Evolutionary conservation across 1,140 invertebrate genomes (phyloP).

Genomic region (Thalassaphorura encarpata): DNA sequence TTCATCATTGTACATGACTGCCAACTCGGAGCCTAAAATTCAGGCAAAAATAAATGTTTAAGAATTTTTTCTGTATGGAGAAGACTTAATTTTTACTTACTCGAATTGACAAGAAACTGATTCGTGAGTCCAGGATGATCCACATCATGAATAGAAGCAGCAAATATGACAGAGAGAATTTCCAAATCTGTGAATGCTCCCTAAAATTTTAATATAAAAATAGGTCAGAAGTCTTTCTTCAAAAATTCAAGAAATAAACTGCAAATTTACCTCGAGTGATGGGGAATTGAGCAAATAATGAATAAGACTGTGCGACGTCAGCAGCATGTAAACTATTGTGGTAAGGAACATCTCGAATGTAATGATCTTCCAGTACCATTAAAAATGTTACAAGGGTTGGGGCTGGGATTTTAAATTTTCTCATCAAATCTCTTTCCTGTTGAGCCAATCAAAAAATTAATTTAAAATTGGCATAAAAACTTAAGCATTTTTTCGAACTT

Average conservation of each 20-base stretch:
- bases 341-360: conserved; percentile 75
- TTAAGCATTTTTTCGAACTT: too few species aligned
- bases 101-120: conserved; percentile 92
- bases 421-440: too few species aligned
- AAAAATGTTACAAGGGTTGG: conserved; percentile 91
- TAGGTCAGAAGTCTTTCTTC: too few species aligned
- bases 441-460: conserved; percentile 36
- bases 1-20: conserved; percentile 98
- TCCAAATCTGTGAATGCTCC: conserved; percentile 89
- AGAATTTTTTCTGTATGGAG: neutral
- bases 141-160: conserved; percentile 95
- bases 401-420: conserved; percentile 87
- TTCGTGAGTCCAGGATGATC: conserved; percentile 98
- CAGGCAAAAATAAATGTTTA: too few species aligned
- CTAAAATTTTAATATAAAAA: conserved; percentile 41
- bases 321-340: conserved; percentile 97
- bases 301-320: conserved; percentile 91
- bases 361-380: conserved; percentile 96
- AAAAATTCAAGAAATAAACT: neutral
- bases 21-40: conserved; percentile 90
- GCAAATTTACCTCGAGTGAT: too few species aligned
- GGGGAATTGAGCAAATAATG: conserved; percentile 87
- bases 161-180: conserved; percentile 91
- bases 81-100: conserved; percentile 45
- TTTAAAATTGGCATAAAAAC: too few species aligned